phyloP scores from a whole-genome alignment of 2,113 vertebrate genomes.

The Xenopus borealis region DNA sequence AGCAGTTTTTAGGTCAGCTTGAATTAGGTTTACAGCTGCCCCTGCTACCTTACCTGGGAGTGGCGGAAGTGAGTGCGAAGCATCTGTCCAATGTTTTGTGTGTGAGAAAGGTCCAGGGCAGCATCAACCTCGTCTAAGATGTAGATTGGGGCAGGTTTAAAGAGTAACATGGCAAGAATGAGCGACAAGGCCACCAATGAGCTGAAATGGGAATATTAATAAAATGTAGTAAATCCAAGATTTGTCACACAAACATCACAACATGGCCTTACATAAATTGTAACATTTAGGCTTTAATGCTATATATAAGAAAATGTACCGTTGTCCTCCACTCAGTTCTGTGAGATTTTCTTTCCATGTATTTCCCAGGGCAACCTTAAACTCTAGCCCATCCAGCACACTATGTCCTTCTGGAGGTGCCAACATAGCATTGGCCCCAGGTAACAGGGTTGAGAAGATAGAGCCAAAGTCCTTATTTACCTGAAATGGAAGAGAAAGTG shows the following conservation, averaged over 20 bases:
- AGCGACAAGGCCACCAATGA: constrained; percentile 93
- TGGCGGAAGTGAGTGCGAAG: constrained; percentile 84
- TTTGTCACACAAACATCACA: no score
- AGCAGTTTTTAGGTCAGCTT: no score
- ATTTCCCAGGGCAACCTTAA: constrained; percentile 89
- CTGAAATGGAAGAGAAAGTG: constrained; percentile 55
- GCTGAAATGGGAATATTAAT: constrained; percentile 56
- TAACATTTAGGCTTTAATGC: no score
- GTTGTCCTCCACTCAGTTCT: constrained; percentile 95
- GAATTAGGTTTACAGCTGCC: no score
- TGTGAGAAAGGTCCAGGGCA: constrained; percentile 94
- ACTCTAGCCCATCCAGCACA: constrained; percentile 80
- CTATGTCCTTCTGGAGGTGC: constrained; percentile 67
- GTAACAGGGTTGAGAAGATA: constrained; percentile 90
- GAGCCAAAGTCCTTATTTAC: constrained; percentile 93
- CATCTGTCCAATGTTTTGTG: constrained; percentile 97
- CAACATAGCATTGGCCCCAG: constrained; percentile 82
- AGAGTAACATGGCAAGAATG: constrained; percentile 91
- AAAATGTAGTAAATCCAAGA: background rate
- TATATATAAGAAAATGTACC: constrained; percentile 58
- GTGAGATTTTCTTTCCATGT: constrained; percentile 96
- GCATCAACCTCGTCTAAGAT: constrained; percentile 97
- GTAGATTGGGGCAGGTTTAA: constrained; percentile 97
- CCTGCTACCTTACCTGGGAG: constrained; percentile 76
- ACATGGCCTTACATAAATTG: no score